phyloP scores from a whole-genome alignment of 2,113 vertebrate genomes.

The Vanacampus margaritifer region DNA sequence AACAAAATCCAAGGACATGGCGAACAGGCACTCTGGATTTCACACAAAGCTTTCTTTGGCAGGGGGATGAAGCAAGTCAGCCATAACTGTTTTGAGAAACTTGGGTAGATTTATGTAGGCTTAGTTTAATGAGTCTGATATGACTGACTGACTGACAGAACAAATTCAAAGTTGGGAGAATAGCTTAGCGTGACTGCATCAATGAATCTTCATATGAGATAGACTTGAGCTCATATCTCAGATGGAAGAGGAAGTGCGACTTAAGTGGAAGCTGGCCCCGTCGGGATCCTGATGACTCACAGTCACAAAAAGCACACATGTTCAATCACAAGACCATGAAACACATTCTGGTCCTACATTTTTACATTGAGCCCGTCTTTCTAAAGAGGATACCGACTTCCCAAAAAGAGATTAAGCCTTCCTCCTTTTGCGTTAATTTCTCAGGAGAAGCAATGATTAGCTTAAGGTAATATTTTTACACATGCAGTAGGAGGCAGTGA shows the following conservation, averaged over 20 bases:
- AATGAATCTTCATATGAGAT: slow-evolving; percentile 19
- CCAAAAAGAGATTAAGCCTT: too few relatives aligned
- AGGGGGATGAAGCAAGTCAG: slow-evolving; percentile 54
- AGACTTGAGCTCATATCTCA: slow-evolving; percentile 22
- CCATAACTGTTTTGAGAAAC: slow-evolving; percentile 42
- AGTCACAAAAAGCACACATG: slow-evolving; percentile 33
- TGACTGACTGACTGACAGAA: slow-evolving; percentile 42
- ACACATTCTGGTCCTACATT: not conserved
- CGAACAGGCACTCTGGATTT: slow-evolving; percentile 55
- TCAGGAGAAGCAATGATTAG: not conserved
- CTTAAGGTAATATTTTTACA: too few relatives aligned
- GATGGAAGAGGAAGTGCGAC: slow-evolving; percentile 21
- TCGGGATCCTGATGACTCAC: slow-evolving; percentile 50
- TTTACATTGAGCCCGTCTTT: too few relatives aligned
- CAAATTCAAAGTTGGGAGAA: slow-evolving; percentile 31
- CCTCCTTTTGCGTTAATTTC: too few relatives aligned
- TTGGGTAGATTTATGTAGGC: slow-evolving; percentile 56
- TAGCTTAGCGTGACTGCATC: slow-evolving; percentile 19
- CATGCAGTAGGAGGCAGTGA: not conserved
- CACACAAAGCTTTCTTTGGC: slow-evolving; percentile 54
- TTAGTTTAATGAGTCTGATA: slow-evolving; percentile 49
- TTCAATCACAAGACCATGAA: slow-evolving; percentile 40
- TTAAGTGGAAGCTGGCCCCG: slow-evolving; percentile 22
- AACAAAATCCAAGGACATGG: slow-evolving; percentile 49
- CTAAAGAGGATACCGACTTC: too few relatives aligned